Evolutionary conservation across 2,888 invertebrate species (phyloP), one percentile per base, ranked within the genome.

Genomic region (Falcaria lacertinaria): DNA sequence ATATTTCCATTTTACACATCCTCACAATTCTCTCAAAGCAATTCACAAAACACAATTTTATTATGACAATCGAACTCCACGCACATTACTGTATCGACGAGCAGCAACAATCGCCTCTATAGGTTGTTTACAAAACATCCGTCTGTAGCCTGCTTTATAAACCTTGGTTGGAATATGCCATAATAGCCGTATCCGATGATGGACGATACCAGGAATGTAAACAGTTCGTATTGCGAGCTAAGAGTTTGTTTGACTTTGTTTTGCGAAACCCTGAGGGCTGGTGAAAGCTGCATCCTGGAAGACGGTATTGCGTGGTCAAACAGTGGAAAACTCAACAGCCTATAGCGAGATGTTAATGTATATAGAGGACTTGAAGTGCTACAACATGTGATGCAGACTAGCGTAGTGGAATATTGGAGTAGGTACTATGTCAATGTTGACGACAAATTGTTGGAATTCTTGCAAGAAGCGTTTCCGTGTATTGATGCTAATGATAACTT

Each of bases 131-230:
- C 19, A 33, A 48, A 48, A 45, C 48, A 48, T 15, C 42, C 34
- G 39, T 39, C 42, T 35, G 40, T 44, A 40, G 43, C 46, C 51
- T 57, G 50, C 47, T 50, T 47, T 39, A 35, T 19, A 25, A 53
- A 51, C 54, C 54, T 48, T 42, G 34, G 50, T 48, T 37, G 44
- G 36, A 45, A 48, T 57, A 51, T 50, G 50, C 34, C 50, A 44
- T 39, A 60, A 62, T 48, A 45, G 43, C 45, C 47, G 56, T 39
- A 44, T 32, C 43, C 57, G 72, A 55, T 51, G 72, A 74, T 44
- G 52, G 71, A 70, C 57, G 59, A 52, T 63, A 62, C 39, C 66
- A 56, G 57, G 48, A 56, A 51, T 59, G 57, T 64, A 62, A 63
- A 69, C 66, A 60, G 34, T 14, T 34, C 33, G 41, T 11, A 11